A percentile compares a stretch with the other conserved stretches of the same genome.
Conservation (phyloP, 2,797 vertebrate genomes). For the Austrolebias charrua region DNA sequence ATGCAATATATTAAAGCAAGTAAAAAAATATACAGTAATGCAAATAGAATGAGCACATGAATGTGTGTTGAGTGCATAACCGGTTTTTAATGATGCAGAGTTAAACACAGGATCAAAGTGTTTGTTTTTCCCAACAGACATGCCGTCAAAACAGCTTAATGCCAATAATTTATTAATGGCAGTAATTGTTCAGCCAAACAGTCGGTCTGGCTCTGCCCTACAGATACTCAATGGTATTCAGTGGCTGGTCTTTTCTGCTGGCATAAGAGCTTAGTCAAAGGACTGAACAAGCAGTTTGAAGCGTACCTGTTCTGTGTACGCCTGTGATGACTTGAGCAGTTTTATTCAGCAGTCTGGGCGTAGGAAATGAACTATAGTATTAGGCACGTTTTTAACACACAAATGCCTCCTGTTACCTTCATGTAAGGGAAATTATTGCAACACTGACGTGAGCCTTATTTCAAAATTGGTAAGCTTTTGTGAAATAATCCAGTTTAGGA, state of each 20-base stretch:
- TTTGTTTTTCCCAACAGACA: too few relatives aligned
- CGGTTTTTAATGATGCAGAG: too few relatives aligned
- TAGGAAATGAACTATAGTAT: constrained; percentile 4
- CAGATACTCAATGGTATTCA: neutral
- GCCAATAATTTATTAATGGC: too few relatives aligned
- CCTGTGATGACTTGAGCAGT: constrained; percentile 61
- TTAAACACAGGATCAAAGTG: too few relatives aligned
- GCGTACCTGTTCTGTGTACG: constrained; percentile 2
- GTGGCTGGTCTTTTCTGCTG: neutral
- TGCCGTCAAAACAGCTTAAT: too few relatives aligned
- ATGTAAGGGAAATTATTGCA: neutral
- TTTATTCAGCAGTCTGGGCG: constrained; percentile 23
- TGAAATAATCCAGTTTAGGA: neutral
- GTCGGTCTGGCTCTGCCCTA: neutral
- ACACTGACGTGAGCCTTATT: neutral
- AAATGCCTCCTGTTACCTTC: neutral
- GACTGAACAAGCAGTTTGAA: constrained; percentile 1
- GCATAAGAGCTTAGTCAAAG: neutral
- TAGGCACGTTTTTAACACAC: constrained; percentile 16
- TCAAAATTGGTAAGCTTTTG: neutral
- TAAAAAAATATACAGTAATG: too few relatives aligned
- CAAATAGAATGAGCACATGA: too few relatives aligned
- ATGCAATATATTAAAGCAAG: too few relatives aligned
- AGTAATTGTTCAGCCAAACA: too few relatives aligned
- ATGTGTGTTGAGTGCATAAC: too few relatives aligned